phyloP scores from a whole-genome alignment of 2,113 vertebrate genomes.

The Dipodomys merriami region DNA sequence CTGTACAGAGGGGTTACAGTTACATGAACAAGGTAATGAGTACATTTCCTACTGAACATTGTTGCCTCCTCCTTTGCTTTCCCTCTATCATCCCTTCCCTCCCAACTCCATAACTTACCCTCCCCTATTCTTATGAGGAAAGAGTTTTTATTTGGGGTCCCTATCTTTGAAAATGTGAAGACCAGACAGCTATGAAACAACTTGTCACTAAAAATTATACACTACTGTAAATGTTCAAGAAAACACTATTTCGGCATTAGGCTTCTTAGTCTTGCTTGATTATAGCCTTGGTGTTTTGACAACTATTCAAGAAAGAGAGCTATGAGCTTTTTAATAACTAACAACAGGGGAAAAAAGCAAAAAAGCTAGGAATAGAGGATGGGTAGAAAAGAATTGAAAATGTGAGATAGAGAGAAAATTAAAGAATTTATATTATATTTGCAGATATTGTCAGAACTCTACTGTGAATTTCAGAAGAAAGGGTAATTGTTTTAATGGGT shows the following conservation, averaged over 20 bases:
- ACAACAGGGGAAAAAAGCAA: neutral
- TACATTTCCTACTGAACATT: too few species aligned
- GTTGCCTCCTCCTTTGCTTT: too few species aligned
- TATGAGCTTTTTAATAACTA: constrained; percentile 24
- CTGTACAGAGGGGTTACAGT: too few species aligned
- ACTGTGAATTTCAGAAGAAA: neutral
- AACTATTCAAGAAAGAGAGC: constrained; percentile 38
- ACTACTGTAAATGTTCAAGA: constrained; percentile 21
- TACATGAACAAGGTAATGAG: too few species aligned
- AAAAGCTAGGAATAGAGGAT: neutral
- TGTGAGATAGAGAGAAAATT: neutral
- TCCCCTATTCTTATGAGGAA: neutral
- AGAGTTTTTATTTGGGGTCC: neutral
- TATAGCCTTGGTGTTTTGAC: constrained; percentile 59
- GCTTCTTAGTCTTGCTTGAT: constrained; percentile 41
- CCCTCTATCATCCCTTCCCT: too few species aligned
- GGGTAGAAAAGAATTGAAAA: neutral
- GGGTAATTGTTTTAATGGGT: neutral
- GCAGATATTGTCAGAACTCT: neutral
- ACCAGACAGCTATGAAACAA: neutral
- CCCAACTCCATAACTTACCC: too few species aligned
- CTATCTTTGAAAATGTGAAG: neutral
- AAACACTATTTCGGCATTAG: constrained; percentile 30
- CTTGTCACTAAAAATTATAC: constrained; percentile 52
- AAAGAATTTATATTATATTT: neutral